Evolutionary conservation across 2,888 invertebrate species (phyloP), one percentile per base, ranked within the genome.

Genomic region (Syritta pipiens): DNA sequence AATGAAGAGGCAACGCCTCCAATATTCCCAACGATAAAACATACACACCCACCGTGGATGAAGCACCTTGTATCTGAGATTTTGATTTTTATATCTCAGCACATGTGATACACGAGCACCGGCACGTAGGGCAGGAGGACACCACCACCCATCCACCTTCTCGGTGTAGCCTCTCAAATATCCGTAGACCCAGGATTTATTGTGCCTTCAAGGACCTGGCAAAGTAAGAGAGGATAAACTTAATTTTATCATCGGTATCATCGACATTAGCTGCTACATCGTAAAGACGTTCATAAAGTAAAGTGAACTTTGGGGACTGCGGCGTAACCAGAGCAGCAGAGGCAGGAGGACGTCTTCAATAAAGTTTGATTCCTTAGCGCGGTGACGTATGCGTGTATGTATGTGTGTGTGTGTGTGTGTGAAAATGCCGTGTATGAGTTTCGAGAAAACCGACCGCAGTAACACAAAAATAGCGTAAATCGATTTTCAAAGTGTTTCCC

Each of bases 171-270:
- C 4, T 19, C 24, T 22, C 20, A 22, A 30, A 22, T 48, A 49
- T 10, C 19, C 26, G 44, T 42, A 46, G 32, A 60, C 48, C 26
- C 1, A 49, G 53, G 77, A 77, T 72, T 77, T 71, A 77, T 77
- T 71, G 53, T 60, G 65, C 60, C 77, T 72, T 77, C 48, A 60
- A 77, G 77, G 72, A 77, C 59, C 60, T 35, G 42, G 40, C 19
- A 51, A 60, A 57, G 57, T 48, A 59, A 60, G 48, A 60, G 60
- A 48, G 65, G 77, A 77, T 77, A 77, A 71, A 67, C 65, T 60
- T 77, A 72, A 77, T 77, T 71, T 77, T 77, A 77, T 71, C 77
- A 65, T 65, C 71, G 77, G 77, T 60, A 72, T 77, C 72, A 72
- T 77, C 65, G 77, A 60, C 72, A 67, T 77, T 72, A 77, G 65